phyloP scores from a whole-genome alignment of 2,888 invertebrate genomes.

The Criorhina ranunculi region DNA sequence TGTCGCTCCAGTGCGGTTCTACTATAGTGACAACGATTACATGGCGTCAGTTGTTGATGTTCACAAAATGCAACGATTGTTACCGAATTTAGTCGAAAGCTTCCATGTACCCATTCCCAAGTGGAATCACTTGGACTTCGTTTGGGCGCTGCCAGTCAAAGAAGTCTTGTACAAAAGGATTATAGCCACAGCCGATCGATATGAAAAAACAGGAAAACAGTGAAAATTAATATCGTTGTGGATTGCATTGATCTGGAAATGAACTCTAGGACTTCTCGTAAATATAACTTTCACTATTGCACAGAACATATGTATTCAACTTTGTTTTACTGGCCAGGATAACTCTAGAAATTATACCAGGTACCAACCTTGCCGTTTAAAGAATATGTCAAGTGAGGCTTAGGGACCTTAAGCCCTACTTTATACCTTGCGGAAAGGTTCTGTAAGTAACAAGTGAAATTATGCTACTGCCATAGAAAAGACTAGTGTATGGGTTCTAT shows the following conservation, averaged over 20 bases:
- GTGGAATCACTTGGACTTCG: slow-evolving; percentile 90
- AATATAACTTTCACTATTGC: too few relatives aligned
- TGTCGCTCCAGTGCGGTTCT: slow-evolving; percentile 87
- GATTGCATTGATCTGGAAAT: not conserved
- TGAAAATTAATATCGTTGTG: not conserved
- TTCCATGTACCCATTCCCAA: slow-evolving; percentile 85
- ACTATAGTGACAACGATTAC: slow-evolving; percentile 89
- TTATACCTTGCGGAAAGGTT: too few relatives aligned
- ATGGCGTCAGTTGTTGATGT: slow-evolving; percentile 86
- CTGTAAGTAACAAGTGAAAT: too few relatives aligned
- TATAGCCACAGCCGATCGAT: slow-evolving; percentile 73
- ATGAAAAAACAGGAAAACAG: slow-evolving; percentile 60
- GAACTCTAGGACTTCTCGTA: too few relatives aligned
- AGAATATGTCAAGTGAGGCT: too few relatives aligned
- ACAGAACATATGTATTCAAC: too few relatives aligned
- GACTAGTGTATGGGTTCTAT: too few relatives aligned
- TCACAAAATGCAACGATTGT: slow-evolving; percentile 82
- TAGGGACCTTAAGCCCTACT: too few relatives aligned
- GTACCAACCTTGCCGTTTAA: too few relatives aligned
- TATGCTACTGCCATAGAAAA: too few relatives aligned
- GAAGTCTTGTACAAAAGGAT: slow-evolving; percentile 86
- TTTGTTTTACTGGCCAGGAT: too few relatives aligned
- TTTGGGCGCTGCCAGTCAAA: slow-evolving; percentile 88
- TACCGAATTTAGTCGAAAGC: slow-evolving; percentile 85
- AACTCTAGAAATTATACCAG: too few relatives aligned